Percentiles rank a stretch among this genome's conserved stretches.
These are phyloP conservation scores for Panthera tigris DNA, from an alignment of 2,113 vertebrate genomes.

Conservation along the genomic window DNA sequence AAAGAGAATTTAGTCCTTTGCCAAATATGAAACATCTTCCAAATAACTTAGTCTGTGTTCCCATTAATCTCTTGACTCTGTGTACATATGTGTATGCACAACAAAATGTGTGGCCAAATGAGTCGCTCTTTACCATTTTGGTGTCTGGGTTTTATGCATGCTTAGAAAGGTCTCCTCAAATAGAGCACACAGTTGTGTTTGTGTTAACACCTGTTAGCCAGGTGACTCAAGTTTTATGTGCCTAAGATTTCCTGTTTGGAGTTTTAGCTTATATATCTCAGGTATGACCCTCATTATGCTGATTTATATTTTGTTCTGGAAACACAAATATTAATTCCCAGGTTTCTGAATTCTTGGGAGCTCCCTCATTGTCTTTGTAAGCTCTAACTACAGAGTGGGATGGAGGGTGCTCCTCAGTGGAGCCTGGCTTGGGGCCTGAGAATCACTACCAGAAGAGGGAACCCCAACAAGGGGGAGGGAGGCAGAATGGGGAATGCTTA, in stretches of 20 bases:
- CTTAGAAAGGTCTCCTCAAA: background rate
- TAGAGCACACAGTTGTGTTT: background rate
- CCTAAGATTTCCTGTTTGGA: background rate
- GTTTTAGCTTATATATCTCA: background rate
- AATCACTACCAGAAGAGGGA: background rate
- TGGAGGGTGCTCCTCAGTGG: rapidly evolving
- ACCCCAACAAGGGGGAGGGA: background rate
- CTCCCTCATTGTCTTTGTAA: background rate
- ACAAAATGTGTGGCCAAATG: background rate
- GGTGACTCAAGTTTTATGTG: background rate
- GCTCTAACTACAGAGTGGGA: background rate
- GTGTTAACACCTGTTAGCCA: background rate
- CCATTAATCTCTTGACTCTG: background rate
- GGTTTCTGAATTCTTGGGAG: background rate
- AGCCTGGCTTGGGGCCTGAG: background rate
- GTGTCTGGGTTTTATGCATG: background rate
- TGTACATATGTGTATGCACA: background rate
- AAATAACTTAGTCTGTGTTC: background rate
- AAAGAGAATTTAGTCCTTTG: background rate
- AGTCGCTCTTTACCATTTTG: background rate
- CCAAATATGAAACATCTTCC: background rate
- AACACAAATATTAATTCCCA: background rate
- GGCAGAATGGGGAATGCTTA: background rate
- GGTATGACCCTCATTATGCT: background rate
- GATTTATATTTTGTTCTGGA: background rate